These are phyloP conservation scores for Acyrthosiphon pisum DNA, from an alignment of 1,140 invertebrate genomes.

Conservation along the genomic window DNA sequence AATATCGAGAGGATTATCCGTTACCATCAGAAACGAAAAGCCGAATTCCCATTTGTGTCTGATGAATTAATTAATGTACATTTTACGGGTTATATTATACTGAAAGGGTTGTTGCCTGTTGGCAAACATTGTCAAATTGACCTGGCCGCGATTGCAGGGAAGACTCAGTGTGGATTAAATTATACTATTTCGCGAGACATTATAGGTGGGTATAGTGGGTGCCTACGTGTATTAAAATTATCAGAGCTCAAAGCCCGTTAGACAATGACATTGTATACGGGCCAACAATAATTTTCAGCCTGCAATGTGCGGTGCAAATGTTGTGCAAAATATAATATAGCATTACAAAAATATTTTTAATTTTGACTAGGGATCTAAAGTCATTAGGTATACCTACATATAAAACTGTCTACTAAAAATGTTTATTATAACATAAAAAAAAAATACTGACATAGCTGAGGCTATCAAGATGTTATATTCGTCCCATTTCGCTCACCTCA, in stretches of 20 bases:
- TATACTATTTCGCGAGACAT: neutral
- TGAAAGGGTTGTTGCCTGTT: slow-evolving; percentile 8
- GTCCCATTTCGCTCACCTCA: neutral
- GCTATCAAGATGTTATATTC: neutral
- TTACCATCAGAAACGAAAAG: neutral
- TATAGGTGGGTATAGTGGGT: neutral
- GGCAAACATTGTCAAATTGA: slow-evolving; percentile 18
- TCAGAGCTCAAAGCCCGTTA: neutral
- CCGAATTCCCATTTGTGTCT: neutral
- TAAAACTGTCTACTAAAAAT: neutral
- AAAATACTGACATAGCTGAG: neutral
- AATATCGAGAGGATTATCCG: neutral
- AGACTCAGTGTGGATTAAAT: neutral
- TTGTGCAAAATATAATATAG: neutral
- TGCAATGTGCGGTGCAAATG: neutral
- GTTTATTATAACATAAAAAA: neutral
- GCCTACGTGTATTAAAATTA: neutral
- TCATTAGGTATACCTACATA: neutral
- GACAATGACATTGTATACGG: neutral
- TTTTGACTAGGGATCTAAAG: neutral
- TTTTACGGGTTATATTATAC: neutral
- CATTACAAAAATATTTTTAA: neutral
- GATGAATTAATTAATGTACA: neutral
- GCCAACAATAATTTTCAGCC: neutral
- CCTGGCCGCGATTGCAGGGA: neutral